Evolutionary conservation across 2,888 invertebrate genomes (phyloP), one percentile per base, ranked within the genome.

Genomic region (Platycheirus rosarum): DNA sequence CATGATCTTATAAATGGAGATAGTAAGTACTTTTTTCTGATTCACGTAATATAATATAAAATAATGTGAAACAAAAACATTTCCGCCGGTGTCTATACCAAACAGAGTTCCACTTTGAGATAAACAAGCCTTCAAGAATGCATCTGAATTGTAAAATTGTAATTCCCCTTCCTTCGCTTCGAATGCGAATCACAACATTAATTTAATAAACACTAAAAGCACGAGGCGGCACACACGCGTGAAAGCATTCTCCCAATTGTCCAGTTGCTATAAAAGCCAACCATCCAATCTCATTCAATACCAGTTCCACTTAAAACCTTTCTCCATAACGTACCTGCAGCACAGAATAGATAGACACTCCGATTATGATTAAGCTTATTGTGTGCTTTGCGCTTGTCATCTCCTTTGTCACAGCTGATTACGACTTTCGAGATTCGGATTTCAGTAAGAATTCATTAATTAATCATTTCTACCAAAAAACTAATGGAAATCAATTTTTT

Each of bases 341-440:
- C n/a, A n/a, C 13, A 2, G 14, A 13, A 42, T 18, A 9, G 35
- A 23, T 7, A 23, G 1, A 5, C 29, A 32, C 23, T 32, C 9
- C 57, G 6, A 51, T 55, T 49, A 86, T 86, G 86, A 76, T 86
- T 1, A 86, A 86, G 42, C 62, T 84, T 29, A 8, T 44, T 4
- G 49, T 75, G 4, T 66, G 80, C 62, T 46, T 84, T 18, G 32
- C 79, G 3, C 4, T 60, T n/a, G 11, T 84, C 6, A 16, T 71
- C 14, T 46, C 66, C 3, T 5, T 55, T 20, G 82, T 84, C 8
- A 73, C 62, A 9, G 78, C 84, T 5, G 86, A 85, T 23, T 87
- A 87, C 16, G 86, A 87, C 51, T 87, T 87, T 20, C 40, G 78
- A 40, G 86, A 87, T 85, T 57, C 84, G 0, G 85, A 84, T 13